These are phyloP conservation scores for Clarias laeviceps DNA, from an alignment of 2,797 vertebrate genomes.

Conservation along the genomic window DNA sequence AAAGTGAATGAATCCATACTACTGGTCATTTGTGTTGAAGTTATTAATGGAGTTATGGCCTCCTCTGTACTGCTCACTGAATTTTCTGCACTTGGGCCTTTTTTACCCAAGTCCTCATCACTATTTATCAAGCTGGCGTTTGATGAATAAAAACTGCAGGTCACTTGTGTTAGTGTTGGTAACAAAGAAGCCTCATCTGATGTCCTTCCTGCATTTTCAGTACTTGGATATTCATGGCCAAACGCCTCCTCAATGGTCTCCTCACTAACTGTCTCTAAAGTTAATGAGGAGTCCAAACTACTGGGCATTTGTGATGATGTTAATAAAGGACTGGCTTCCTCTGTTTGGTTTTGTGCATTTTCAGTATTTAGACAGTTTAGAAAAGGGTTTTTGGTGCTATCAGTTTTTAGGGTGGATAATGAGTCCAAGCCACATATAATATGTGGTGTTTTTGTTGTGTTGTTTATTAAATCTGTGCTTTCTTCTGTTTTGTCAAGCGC, in stretches of 20 bases:
- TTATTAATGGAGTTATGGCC: too few relatives aligned
- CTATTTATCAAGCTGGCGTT: neutral
- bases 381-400: neutral
- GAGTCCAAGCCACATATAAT: neutral
- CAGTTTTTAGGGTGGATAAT: neutral
- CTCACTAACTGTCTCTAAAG: neutral
- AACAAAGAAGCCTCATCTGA: neutral
- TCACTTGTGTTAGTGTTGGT: constrained; percentile 35
- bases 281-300: neutral
- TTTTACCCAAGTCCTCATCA: neutral
- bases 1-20: constrained; percentile 12
- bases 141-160: constrained; percentile 36
- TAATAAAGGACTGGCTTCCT: neutral
- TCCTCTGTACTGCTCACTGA: too few relatives aligned
- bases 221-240: neutral
- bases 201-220: neutral
- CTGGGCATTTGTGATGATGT: constrained; percentile 11
- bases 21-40: neutral
- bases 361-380: neutral
- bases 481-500: neutral
- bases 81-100: neutral
- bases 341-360: neutral
- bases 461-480: neutral
- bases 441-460: neutral
- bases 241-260: neutral